Evolutionary conservation across 2,113 vertebrate species (phyloP), one percentile per base, ranked within the genome.

Genomic region (Cinclus cinclus): DNA sequence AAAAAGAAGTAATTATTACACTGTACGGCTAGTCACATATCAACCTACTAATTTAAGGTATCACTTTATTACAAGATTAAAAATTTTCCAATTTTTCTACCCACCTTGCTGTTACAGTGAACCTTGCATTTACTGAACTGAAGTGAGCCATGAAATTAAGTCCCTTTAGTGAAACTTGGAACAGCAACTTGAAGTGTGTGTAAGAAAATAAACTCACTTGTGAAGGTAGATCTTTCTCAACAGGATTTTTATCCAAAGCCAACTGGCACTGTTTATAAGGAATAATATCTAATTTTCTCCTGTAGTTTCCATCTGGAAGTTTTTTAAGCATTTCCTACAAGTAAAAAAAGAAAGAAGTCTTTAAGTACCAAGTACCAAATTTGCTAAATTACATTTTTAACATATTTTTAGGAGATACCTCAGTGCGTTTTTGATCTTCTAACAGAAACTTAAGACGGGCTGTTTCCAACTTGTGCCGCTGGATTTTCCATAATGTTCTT

Each of bases 401-500:
- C 24, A 67, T n/a, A 5, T 71, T 85, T 85, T 50, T 52, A 77
- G 46, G 74, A 83, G 33, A 37, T 96, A 99, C 99, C 98, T 98
- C 97, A 3, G 97, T 93, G 67, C 4, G 87, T 69, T 97, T 97
- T 90, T 97, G 84, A 60, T 99, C 99, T 39, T 98, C 95, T 20
- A 90, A 94, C 0, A 99, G 97, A 83, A 99, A 99, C 27, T 93
- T 97, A 14, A 96, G 97, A 31, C 99, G 98, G 2, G 96, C 97
- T 20, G 98, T 96, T 35, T 98, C 98, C 44, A 99, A 96, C 37
- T 98, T 98, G 94, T 98, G 98, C 82, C 99, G 97, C 97, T 99
- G 99, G 50, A 98, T 97, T 87, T 98, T 98, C 99, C 99, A 99
- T 67, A 99, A 89, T 1, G 99, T 99, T 94, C 97, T 98, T 63